A percentile compares a stretch with the other conserved stretches of the same genome.
Evolutionary conservation across 30 jellyfish, hydroid and myxozoan species (phyloP).

Genomic region (Aurelia sp.): DNA sequence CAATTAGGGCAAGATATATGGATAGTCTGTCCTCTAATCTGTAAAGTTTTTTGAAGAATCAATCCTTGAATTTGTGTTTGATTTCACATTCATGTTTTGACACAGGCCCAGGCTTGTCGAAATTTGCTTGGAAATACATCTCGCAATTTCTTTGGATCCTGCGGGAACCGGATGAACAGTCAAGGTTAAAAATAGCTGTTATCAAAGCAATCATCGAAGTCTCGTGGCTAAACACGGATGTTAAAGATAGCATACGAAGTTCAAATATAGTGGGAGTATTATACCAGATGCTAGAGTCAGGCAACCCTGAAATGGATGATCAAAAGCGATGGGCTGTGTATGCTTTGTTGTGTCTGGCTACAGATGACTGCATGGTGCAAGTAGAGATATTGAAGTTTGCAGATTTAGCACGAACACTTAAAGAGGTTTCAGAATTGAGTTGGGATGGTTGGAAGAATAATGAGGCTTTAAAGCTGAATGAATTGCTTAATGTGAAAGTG

Average conservation of each 20-base stretch:
- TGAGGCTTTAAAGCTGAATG: conserved; percentile 43
- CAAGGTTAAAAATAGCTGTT: conserved; percentile 7
- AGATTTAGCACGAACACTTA: conserved; percentile 5
- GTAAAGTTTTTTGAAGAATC: too few species aligned
- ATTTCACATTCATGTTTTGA: too few species aligned
- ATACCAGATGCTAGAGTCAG: conserved; percentile 4
- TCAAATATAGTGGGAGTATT: conserved; percentile 16
- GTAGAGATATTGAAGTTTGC: conserved; percentile 11
- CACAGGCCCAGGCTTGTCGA: conserved; percentile 6
- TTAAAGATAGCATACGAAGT: background rate
- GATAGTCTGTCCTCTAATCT: too few species aligned
- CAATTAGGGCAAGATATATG: too few species aligned
- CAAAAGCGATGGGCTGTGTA: conserved; percentile 67
- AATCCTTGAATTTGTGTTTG: too few species aligned
- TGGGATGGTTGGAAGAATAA: conserved; percentile 50
- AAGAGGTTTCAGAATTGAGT: conserved; percentile 17
- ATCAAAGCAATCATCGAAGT: conserved; percentile 40
- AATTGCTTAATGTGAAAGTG: conserved; percentile 25
- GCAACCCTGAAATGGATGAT: background rate
- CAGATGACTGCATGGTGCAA: conserved; percentile 18
- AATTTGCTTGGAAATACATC: conserved; percentile 30
- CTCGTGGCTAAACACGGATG: conserved; percentile 45
- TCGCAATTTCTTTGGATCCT: conserved; percentile 14
- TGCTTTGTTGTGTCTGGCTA: conserved; percentile 49
- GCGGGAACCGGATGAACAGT: conserved; percentile 19